phyloP scores from a whole-genome alignment of 2,113 vertebrate species.

The human (Homo sapiens) region DNA sequence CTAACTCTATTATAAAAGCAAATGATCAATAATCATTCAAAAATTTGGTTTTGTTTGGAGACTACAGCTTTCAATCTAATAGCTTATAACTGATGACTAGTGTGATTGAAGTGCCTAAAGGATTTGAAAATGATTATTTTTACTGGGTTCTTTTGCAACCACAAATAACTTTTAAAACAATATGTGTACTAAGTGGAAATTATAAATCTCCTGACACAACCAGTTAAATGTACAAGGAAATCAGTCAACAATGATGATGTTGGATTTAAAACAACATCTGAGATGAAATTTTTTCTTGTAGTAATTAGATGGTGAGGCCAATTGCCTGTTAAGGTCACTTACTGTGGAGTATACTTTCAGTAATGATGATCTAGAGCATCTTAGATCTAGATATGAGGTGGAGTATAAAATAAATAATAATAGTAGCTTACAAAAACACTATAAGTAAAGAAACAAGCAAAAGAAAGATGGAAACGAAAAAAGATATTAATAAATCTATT shows the following conservation, averaged over 20 bases:
- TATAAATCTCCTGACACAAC: neutral
- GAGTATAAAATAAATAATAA: constrained; percentile 21
- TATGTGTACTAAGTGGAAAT: constrained; percentile 24
- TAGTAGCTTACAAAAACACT: neutral
- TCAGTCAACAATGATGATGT: constrained; percentile 26
- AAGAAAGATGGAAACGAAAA: neutral
- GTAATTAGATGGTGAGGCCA: neutral
- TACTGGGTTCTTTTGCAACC: constrained; percentile 7
- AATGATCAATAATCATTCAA: neutral
- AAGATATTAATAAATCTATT: neutral
- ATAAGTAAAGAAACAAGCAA: constrained; percentile 17
- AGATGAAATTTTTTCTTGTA: constrained; percentile 23
- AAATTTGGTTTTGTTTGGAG: constrained; percentile 21
- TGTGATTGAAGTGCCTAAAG: neutral
- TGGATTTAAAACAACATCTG: neutral
- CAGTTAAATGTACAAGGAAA: constrained; percentile 32
- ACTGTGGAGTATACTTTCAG: neutral
- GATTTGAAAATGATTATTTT: constrained; percentile 7
- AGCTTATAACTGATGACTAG: neutral
- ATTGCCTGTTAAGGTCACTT: neutral
- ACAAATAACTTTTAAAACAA: constrained; percentile 16
- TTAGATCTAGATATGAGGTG: neutral
- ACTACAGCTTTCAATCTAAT: neutral
- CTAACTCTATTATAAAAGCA: neutral
- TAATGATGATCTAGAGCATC: too few species aligned